These are phyloP conservation scores for Hephaestus fuliginosus DNA, from an alignment of 2,797 vertebrate species.

Conservation along the genomic window DNA sequence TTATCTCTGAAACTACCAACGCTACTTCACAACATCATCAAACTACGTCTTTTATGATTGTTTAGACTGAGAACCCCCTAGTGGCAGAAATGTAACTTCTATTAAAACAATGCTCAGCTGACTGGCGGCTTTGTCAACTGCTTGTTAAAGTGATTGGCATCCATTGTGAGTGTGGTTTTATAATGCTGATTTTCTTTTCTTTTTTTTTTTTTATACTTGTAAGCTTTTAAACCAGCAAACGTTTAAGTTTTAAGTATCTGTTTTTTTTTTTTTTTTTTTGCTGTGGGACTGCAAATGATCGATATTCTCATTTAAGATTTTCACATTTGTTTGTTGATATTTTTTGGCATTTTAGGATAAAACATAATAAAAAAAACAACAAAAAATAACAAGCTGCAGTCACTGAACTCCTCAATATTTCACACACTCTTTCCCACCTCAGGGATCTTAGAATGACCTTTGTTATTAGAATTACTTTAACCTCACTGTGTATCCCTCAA, in stretches of 20 bases:
- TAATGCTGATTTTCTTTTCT: neutral
- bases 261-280: too few species aligned
- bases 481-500: neutral
- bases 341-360: neutral
- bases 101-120: neutral
- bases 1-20: too few species aligned
- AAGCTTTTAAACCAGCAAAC: neutral
- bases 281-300: neutral
- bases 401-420: neutral
- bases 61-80: too few species aligned
- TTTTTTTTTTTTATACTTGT: neutral
- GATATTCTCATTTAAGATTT: neutral
- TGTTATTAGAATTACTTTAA: neutral
- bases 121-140: neutral
- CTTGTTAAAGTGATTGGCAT: constrained; percentile 8
- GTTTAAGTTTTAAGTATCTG: too few species aligned
- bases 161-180: neutral
- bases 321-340: neutral
- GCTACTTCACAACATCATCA: too few species aligned
- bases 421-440: neutral
- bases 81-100: neutral
- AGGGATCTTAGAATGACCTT: neutral
- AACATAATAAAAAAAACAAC: too few species aligned
- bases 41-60: too few species aligned
- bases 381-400: neutral